Conservation (phyloP, 1,140 invertebrate genomes). For the Doryteuthis pealeii region DNA sequence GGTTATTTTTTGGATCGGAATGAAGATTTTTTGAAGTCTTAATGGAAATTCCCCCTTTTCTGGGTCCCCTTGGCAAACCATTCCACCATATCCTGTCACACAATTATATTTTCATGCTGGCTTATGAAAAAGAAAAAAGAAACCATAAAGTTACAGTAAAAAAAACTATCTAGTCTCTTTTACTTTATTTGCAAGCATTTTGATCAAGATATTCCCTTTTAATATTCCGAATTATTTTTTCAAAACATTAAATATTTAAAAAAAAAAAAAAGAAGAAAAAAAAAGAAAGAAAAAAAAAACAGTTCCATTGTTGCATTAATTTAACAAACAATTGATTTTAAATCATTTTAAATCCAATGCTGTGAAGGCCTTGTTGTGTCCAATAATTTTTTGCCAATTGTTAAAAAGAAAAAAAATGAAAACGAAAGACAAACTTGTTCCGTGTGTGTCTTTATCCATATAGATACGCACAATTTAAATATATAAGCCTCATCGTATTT, state of each 20-base stretch:
- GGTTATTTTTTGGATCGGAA: not conserved
- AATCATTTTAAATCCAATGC: not conserved
- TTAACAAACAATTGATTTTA: slow-evolving; percentile 7
- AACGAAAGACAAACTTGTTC: too few species aligned
- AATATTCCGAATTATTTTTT: too few species aligned
- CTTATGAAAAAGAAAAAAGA: slow-evolving; percentile 1
- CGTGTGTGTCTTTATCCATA: too few species aligned
- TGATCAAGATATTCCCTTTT: too few species aligned
- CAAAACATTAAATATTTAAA: too few species aligned
- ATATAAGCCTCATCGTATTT: not conserved
- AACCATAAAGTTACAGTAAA: too few species aligned
- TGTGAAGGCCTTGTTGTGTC: not conserved
- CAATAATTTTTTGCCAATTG: too few species aligned
- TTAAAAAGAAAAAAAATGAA: too few species aligned
- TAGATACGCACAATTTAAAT: too few species aligned
- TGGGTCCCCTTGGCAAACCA: slow-evolving; percentile 6
- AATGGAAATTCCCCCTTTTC: not conserved
- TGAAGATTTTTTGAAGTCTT: not conserved
- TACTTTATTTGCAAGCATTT: too few species aligned
- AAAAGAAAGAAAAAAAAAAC: not conserved
- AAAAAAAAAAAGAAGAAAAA: not conserved
- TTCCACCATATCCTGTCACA: slow-evolving; percentile 7
- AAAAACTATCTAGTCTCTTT: too few species aligned
- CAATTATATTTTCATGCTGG: slow-evolving; percentile 1
- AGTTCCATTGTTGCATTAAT: slow-evolving; percentile 6